Evolutionary conservation across 2,113 vertebrate genomes (phyloP).

Genomic region (Seriola aureovittata): DNA sequence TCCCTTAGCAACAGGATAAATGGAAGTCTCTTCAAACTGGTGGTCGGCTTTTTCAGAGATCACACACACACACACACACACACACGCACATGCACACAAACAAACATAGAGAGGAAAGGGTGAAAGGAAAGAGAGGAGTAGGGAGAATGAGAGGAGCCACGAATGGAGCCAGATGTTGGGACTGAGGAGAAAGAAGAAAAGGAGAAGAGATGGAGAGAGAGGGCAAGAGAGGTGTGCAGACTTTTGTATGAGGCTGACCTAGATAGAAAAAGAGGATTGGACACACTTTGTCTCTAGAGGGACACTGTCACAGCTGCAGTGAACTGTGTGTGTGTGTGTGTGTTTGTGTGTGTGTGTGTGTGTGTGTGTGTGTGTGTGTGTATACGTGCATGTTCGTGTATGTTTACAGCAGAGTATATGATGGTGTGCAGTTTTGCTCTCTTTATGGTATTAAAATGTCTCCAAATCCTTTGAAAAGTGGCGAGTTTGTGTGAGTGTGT

Average conservation of each 20-base stretch:
- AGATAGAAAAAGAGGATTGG: slow-evolving; percentile 75
- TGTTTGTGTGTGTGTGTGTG: not conserved
- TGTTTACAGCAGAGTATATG: slow-evolving; percentile 41
- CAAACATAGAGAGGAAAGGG: not conserved
- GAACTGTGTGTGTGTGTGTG: slow-evolving; percentile 28
- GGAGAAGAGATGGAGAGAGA: slow-evolving; percentile 24
- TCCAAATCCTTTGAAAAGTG: slow-evolving; percentile 21
- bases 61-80: not conserved
- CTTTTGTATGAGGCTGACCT: slow-evolving; percentile 74
- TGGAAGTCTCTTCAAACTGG: slow-evolving; percentile 36
- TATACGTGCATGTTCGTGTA: slow-evolving; percentile 40
- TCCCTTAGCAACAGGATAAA: slow-evolving; percentile 37
- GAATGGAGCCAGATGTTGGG: slow-evolving; percentile 57
- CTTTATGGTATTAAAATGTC: slow-evolving; percentile 45
- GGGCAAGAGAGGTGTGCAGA: slow-evolving; percentile 50
- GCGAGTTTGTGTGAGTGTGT: slow-evolving; percentile 17
- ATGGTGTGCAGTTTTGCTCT: slow-evolving; percentile 25
- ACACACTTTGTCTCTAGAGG: slow-evolving; percentile 74
- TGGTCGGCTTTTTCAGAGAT: slow-evolving; percentile 28
- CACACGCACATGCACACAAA: not conserved
- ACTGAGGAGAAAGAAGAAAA: slow-evolving; percentile 42
- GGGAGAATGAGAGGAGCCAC: slow-evolving; percentile 27
- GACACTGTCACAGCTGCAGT: slow-evolving; percentile 68
- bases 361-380: slow-evolving; percentile 29
- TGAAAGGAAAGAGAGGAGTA: slow-evolving; percentile 6